Base-by-base conservation (phyloP, 2,797 vertebrate genomes). In the Pithecia hirsuta region DNA sequence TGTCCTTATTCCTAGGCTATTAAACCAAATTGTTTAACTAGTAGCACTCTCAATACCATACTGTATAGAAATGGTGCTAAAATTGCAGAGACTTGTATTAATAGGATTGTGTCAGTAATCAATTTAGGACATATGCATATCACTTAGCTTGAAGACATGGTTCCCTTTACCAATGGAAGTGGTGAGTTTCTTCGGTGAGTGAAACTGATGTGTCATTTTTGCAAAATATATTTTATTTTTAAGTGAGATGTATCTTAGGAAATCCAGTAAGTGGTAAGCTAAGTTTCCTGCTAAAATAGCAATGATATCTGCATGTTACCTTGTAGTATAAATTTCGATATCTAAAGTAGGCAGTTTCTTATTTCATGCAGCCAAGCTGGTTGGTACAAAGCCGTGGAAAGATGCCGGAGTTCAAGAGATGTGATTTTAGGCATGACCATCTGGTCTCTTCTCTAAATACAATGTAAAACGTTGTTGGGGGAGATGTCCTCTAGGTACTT, bases 141-240 rank as follows among this genome's bases (percentile, higher is more conserved):
- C 28, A 20, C 20, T 76, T 64, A 75, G n/a, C 44, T 15, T 76
- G 33, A 74, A 89, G 10, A 48, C 13, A 17, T 52, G 20, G 20
- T 76, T 78, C 13, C 22, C 28, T 79, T n/a, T 52, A 97, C 82
- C 72, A 88, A 85, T 96, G 96, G 86, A 96, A 78, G 88, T 96
- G 89, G 95, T 95, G 95, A 93, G 88, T 0, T 14, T 93, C 72
- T 94, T 52, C 12, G 74, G 28, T 39, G 50, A 10, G 14, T 84
- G 98, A 97, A 96, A 97, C 36, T 46, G 85, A 24, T 30, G 52
- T 8, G 36, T 75, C 95, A 93, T 96, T 57, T 61, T 39, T 61
- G 57, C 13, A 41, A 24, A 74, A 89, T 52, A 41, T 26, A 67
- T 80, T 82, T 98, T 90, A 55, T 97, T 97, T 97, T 52, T 10